Conservation (phyloP, 2,113 vertebrate species). For the Siphamia tubifer region DNA sequence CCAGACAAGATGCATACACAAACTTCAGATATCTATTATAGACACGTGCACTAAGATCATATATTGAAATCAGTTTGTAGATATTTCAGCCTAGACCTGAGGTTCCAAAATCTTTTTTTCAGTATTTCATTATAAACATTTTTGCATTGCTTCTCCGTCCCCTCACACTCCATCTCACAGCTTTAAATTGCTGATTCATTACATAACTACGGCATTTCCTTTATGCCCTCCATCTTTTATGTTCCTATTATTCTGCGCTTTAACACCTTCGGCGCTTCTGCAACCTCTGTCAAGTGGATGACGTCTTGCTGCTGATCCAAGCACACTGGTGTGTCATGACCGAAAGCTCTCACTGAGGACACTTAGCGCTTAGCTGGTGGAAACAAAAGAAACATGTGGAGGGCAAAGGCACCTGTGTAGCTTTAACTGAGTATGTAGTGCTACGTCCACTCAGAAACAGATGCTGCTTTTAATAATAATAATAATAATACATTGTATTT, state of each 20-base stretch:
- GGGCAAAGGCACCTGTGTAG: neutral
- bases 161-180: neutral
- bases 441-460: too few relatives aligned
- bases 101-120: slow-evolving; percentile 28
- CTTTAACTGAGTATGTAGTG: too few relatives aligned
- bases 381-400: neutral
- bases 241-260: slow-evolving; percentile 16
- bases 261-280: slow-evolving; percentile 15
- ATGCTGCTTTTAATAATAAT: too few relatives aligned
- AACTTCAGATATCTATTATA: neutral
- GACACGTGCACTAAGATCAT: neutral
- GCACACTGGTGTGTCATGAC: slow-evolving; percentile 27
- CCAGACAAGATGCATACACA: slow-evolving; percentile 5
- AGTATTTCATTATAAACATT: slow-evolving; percentile 38
- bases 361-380: slow-evolving; percentile 1
- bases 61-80: slow-evolving; percentile 18
- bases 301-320: slow-evolving; percentile 39
- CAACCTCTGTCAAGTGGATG: slow-evolving; percentile 9
- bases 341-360: slow-evolving; percentile 27
- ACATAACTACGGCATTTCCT: slow-evolving; percentile 28
- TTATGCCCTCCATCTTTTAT: slow-evolving; percentile 16
- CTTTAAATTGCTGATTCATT: slow-evolving; percentile 31
- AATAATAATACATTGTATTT: too few relatives aligned
- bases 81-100: slow-evolving; percentile 14
- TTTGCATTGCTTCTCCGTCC: slow-evolving; percentile 27